These are phyloP conservation scores for Clavelina lepadiformis DNA, from an alignment of 23 tunicate genomes.

Conservation along the genomic window DNA sequence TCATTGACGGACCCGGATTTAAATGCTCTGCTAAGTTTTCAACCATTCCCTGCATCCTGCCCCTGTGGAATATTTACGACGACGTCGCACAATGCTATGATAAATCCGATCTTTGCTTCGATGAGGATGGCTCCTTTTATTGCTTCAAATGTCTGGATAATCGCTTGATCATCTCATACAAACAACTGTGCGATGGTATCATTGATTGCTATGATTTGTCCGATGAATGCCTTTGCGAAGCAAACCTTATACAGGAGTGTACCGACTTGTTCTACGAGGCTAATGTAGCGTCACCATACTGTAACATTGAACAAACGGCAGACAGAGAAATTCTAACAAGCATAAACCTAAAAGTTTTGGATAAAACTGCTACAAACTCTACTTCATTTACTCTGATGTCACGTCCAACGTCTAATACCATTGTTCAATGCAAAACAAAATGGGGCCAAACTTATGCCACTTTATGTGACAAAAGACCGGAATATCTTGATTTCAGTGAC, in stretches of 20 bases:
- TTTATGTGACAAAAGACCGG: conserved; percentile 2
- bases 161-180: background rate
- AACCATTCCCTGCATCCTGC: background rate
- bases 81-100: background rate
- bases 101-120: background rate
- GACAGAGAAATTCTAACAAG: too few species aligned
- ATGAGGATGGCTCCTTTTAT: background rate
- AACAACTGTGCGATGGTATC: conserved; percentile 4
- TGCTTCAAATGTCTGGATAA: conserved; percentile 4
- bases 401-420: too few species aligned
- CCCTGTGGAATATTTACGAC: conserved; percentile 3
- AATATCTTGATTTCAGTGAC: background rate
- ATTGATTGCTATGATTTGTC: conserved; percentile 4
- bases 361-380: too few species aligned
- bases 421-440: background rate
- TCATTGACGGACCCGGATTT: background rate
- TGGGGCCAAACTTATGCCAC: background rate
- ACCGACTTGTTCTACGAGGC: background rate
- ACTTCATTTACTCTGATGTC: too few species aligned
- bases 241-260: background rate
- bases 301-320: background rate
- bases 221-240: conserved; percentile 6
- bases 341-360: too few species aligned
- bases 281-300: background rate
- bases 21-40: background rate